Base-by-base conservation (phyloP, 2,797 vertebrate species). In the Silurus aristotelis region DNA sequence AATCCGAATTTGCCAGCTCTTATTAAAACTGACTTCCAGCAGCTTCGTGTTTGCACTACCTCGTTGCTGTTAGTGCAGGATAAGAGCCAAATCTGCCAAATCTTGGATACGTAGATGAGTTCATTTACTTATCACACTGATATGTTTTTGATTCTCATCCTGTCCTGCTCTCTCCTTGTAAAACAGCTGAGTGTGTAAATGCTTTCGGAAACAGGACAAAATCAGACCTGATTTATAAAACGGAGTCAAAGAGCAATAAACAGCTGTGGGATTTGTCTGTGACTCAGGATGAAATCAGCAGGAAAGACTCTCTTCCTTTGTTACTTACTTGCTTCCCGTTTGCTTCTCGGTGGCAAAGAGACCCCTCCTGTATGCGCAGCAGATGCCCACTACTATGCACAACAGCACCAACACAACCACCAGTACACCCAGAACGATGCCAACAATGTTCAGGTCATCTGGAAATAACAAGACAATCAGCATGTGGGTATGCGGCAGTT, bases 361-460 rank as follows among this genome's bases (percentile, higher is more conserved):
- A 63, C 98, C 98, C 66, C 95, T 95, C 90, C 97, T 97, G 92
- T 99, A 98, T 0, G 98, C 98, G 58, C 98, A 99, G 93, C 96
- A 98, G 93, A 99, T 98, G 14, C 96, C 98, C 63, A 95, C 91
- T 0, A 96, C 97, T 92, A 97, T 99, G 88, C 96, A 95, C 67
- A 95, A 87, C 83, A 99, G 93, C 52, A 99, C 98, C 0, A 95
- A 83, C 0, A 97, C 91, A 82, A 99, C 97, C 82, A 99, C 97
- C 92, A 99, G 90, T 72, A 99, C 95, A 22, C 97, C 98, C 46
- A 97, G 93, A 1, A 97, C 88, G 46, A 99, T 99, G 64, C 97
- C 97, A 1, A 94, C 94, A 0, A 99, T 89, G 61, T 99, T 96
- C 52, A 99, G 93, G 89, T 99, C 96, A 93, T 99, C 98, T 99